Percentiles rank a stretch among this genome's conserved stretches.
Conservation (phyloP, 2,113 vertebrate species). For the Balaeniceps rex region DNA sequence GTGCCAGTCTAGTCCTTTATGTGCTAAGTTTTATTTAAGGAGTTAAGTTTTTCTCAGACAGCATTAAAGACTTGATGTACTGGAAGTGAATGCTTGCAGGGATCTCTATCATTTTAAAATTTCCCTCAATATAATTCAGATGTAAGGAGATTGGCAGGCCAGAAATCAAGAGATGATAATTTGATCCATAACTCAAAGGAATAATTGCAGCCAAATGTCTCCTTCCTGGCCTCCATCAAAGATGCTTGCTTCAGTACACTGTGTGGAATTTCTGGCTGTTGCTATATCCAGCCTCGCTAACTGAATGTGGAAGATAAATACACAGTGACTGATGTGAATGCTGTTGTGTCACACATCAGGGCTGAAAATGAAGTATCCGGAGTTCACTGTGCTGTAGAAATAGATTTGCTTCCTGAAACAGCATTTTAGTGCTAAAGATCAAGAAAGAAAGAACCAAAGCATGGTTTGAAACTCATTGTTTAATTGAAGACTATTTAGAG, state of each 20-base stretch:
- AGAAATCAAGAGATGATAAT: neutral
- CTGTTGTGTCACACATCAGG: neutral
- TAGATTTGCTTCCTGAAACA: neutral
- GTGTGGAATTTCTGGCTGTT: neutral
- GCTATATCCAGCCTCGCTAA: neutral
- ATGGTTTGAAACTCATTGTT: neutral
- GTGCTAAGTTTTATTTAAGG: neutral
- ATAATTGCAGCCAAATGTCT: neutral
- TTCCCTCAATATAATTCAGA: neutral
- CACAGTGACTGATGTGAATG: neutral
- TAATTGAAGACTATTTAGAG: neutral
- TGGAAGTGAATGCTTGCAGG: neutral
- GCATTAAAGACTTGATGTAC: neutral
- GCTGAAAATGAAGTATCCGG: neutral
- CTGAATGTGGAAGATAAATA: neutral
- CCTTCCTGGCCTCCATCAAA: neutral
- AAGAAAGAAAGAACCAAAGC: neutral
- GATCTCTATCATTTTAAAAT: neutral
- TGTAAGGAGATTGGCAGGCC: neutral
- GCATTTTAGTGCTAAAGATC: neutral
- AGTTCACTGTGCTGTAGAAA: neutral
- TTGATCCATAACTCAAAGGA: neutral
- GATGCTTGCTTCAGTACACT: neutral
- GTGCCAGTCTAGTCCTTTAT: neutral
- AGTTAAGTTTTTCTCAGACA: neutral